These are phyloP conservation scores for Ariopsis seemanni DNA, from an alignment of 2,113 vertebrate genomes.

Conservation along the genomic window DNA sequence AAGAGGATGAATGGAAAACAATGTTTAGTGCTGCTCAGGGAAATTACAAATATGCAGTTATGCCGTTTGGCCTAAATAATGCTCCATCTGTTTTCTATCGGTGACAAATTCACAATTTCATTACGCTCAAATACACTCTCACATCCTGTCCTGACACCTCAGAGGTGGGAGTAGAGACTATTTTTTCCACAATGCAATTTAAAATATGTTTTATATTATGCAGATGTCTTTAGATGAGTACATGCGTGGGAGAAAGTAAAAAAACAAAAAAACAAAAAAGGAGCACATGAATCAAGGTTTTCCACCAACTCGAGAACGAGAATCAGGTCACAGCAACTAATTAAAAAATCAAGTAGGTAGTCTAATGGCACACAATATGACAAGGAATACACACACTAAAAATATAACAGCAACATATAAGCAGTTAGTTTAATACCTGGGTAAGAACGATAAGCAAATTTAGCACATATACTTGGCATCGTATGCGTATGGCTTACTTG, in stretches of 20 bases:
- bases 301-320: background rate
- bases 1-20: constrained; percentile 4
- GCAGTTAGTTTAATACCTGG: background rate
- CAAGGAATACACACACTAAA: background rate
- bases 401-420: background rate
- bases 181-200: background rate
- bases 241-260: too few relatives aligned
- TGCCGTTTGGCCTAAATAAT: background rate
- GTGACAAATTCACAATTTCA: background rate
- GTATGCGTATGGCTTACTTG: background rate
- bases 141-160: background rate
- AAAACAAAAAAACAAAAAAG: too few relatives aligned
- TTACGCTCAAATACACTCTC: background rate
- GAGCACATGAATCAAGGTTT: background rate
- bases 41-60: constrained; percentile 2
- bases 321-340: background rate
- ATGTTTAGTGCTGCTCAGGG: background rate
- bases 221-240: background rate
- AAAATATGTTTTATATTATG: background rate
- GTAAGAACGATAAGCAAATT: background rate
- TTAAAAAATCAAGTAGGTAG: background rate
- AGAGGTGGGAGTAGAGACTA: background rate
- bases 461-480: background rate
- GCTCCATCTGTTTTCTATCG: background rate
- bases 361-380: background rate